Evolutionary conservation across 2,797 vertebrate genomes (phyloP).

Genomic region (Poecilia picta): DNA sequence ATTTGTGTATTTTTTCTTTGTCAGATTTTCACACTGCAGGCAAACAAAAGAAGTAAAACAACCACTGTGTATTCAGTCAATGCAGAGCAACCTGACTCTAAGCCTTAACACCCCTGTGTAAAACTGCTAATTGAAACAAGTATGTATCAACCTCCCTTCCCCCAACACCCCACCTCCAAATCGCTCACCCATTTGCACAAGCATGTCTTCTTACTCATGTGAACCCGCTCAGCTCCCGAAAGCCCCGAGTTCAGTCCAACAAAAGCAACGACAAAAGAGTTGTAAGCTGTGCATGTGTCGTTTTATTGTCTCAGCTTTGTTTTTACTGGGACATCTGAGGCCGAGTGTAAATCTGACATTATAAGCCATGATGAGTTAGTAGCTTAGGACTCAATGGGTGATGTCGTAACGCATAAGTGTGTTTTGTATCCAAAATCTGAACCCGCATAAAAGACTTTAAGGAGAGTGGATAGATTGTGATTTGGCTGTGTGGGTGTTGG

Average conservation of each 20-base stretch:
- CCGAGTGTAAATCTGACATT: conserved; percentile 48
- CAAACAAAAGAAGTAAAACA: conserved; percentile 1
- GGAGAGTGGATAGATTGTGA: conserved; percentile 47
- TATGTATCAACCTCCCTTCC: conserved; percentile 15
- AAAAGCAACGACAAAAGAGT: conserved; percentile 33
- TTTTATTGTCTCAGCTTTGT: conserved; percentile 9
- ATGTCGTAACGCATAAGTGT: conserved; percentile 30
- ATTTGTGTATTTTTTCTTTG: neutral
- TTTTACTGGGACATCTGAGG: conserved; percentile 28
- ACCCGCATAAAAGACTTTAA: conserved; percentile 59
- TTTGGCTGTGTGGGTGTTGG: conserved; percentile 39
- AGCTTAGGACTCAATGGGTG: conserved; percentile 45
- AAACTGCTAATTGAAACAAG: conserved; percentile 42
- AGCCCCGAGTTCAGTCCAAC: conserved; percentile 16
- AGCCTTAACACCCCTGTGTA: conserved; percentile 33
- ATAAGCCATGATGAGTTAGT: conserved; percentile 59
- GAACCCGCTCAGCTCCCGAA: conserved; percentile 14
- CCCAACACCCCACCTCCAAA: neutral
- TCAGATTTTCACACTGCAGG: neutral
- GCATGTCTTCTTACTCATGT: neutral
- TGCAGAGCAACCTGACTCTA: conserved; percentile 29
- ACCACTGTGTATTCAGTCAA: conserved; percentile 19
- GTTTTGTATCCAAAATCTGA: conserved; percentile 17
- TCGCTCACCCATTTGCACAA: neutral
- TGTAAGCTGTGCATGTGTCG: conserved; percentile 43